Evolutionary conservation across 1,140 invertebrate species (phyloP), one percentile per base, ranked within the genome.

Genomic region (Choristoneura fumiferana): DNA sequence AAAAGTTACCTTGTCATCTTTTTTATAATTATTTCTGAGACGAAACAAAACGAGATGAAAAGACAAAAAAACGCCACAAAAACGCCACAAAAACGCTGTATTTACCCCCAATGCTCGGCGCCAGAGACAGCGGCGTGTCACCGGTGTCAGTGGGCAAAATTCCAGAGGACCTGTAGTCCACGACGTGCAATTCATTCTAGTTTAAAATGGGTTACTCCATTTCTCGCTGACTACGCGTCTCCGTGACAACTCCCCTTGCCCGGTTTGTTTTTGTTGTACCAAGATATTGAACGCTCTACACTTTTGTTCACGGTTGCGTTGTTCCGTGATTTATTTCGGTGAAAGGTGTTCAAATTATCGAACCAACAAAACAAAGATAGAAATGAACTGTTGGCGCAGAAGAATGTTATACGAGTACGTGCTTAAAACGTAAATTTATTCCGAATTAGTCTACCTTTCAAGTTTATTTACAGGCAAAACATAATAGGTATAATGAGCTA

Each of bases 151-250:
- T 84, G 78, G 78, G 77, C 78, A 81, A 68, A 58, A 74, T 80
- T 84, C 78, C 81, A 81, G 68, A 58, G 67, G 78, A 78, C 76
- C 78, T 80, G 73, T 73, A 76, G 75, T 78, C 75, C 76, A 77
- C 73, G 73, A 77, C 71, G 69, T 77, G 78, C 78, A 84, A 84
- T 81, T 81, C 73, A 84, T 81, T 81, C 78, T 78, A 81, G 75
- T 79, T 84, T 84, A 81, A 84, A 84, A 84, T 84, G 77, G 81
- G 81, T 84, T 81, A 80, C 75, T 79, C 78, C 71, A 78, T 84
- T 84, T 81, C 69, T 70, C 77, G 77, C 78, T 84, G 78, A 81
- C 73, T 76, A 69, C 67, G 77, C 76, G 66, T 57, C 71, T 78
- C 69, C 64, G 71, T 78, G 76, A 54, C 45, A 40, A 57, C 62